phyloP scores from a whole-genome alignment of 53 echinoderm and acorn worm genomes.

The Patiria pectinifera region DNA sequence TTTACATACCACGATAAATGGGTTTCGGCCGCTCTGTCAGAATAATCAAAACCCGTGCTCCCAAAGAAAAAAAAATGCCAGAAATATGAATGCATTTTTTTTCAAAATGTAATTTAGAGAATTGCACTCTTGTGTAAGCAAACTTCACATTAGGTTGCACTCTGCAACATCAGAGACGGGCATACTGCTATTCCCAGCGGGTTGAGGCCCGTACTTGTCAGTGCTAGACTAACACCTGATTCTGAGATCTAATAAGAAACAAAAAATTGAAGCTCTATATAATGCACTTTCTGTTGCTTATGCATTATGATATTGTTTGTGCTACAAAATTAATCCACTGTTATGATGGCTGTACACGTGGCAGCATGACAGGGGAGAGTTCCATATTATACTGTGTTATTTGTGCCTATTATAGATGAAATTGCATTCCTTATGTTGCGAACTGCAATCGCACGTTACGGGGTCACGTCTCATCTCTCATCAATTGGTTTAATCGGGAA shows the following conservation, averaged over 20 bases:
- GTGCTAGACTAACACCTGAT: conserved; percentile 23
- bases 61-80: neutral
- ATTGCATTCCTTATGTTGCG: neutral
- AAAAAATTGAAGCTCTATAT: neutral
- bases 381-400: neutral
- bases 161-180: neutral
- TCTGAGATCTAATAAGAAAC: neutral
- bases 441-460: neutral
- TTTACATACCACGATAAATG: conserved; percentile 8
- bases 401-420: neutral
- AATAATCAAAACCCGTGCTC: neutral
- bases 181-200: neutral
- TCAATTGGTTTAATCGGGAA: conserved; percentile 42
- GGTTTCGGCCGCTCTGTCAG: neutral
- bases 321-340: neutral
- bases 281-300: neutral
- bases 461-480: conserved; percentile 9
- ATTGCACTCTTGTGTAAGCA: conserved; percentile 35
- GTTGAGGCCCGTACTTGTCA: neutral
- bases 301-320: neutral
- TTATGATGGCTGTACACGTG: neutral
- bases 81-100: neutral
- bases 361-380: neutral
- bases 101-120: conserved; percentile 34
- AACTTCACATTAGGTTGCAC: conserved; percentile 23